Conservation (phyloP, 2,113 vertebrate species). For the Cyprinodon brontotheroides region DNA sequence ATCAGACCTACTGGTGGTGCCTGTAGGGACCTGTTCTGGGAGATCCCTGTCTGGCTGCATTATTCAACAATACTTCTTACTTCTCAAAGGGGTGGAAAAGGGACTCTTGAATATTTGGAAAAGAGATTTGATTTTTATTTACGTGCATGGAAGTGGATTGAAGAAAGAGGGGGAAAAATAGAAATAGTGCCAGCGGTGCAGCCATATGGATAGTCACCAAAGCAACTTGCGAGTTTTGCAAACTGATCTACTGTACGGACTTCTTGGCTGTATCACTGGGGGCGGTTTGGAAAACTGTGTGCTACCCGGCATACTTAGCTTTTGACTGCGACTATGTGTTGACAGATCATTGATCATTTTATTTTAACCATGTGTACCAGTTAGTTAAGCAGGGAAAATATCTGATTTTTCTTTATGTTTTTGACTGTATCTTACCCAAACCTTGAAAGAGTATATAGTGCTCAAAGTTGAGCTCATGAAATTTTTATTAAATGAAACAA, state of each 20-base stretch:
- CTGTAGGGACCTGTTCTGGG: conserved; percentile 74
- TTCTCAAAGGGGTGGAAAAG: conserved; percentile 71
- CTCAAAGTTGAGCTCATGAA: conserved; percentile 5
- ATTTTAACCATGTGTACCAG: conserved; percentile 40
- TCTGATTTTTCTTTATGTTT: not conserved
- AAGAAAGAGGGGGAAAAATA: conserved; percentile 36
- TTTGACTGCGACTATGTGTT: conserved; percentile 61
- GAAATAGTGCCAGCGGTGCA: conserved; percentile 69
- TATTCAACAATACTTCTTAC: conserved; percentile 80
- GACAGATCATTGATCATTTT: conserved; percentile 66
- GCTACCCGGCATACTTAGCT: too few relatives aligned
- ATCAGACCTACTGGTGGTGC: conserved; percentile 76
- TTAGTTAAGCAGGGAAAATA: conserved; percentile 26
- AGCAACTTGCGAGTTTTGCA: conserved; percentile 74
- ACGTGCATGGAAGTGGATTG: conserved; percentile 73
- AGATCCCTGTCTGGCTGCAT: conserved; percentile 80
- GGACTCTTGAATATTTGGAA: conserved; percentile 82
- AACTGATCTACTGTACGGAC: conserved; percentile 64
- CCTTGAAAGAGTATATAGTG: conserved; percentile 5
- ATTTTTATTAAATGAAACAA: not conserved
- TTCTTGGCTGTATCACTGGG: conserved; percentile 68
- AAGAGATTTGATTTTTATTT: conserved; percentile 77
- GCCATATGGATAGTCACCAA: conserved; percentile 74
- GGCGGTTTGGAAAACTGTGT: conserved; percentile 61
- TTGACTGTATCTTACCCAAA: not conserved